Conservation (phyloP, 2,797 vertebrate species). For the Jordanella pulchra region DNA sequence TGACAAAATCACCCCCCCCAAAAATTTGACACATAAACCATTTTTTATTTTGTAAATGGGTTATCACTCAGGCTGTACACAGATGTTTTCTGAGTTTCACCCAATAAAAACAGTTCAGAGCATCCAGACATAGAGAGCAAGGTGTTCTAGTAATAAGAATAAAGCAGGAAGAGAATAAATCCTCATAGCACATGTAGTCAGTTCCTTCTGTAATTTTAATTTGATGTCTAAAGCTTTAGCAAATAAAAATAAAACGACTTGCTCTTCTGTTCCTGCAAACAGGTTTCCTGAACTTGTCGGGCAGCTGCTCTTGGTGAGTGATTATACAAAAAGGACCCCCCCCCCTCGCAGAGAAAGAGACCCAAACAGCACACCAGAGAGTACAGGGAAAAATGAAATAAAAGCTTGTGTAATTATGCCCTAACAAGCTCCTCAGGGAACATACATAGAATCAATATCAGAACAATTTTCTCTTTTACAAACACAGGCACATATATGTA, state of each 20-base stretch:
- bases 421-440: conserved; percentile 56
- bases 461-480: conserved; percentile 49
- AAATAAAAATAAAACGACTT: not conserved
- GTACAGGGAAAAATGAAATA: conserved; percentile 47
- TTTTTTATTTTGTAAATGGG: conserved; percentile 78
- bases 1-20: no score
- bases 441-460: conserved; percentile 57
- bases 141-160: conserved; percentile 47
- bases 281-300: conserved; percentile 38
- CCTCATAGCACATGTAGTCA: conserved; percentile 12
- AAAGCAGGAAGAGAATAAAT: conserved; percentile 23
- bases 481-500: conserved; percentile 61
- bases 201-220: conserved; percentile 16
- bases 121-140: conserved; percentile 83
- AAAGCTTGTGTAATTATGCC: conserved; percentile 49
- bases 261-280: conserved; percentile 25
- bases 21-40: no score
- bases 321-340: not conserved
- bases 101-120: conserved; percentile 89
- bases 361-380: conserved; percentile 67
- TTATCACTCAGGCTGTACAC: conserved; percentile 97
- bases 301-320: conserved; percentile 45
- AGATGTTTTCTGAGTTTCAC: conserved; percentile 85
- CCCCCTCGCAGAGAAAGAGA: not conserved
- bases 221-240: conserved; percentile 11